phyloP scores from a whole-genome alignment of 2,888 invertebrate species.

The Globia sparganii region DNA sequence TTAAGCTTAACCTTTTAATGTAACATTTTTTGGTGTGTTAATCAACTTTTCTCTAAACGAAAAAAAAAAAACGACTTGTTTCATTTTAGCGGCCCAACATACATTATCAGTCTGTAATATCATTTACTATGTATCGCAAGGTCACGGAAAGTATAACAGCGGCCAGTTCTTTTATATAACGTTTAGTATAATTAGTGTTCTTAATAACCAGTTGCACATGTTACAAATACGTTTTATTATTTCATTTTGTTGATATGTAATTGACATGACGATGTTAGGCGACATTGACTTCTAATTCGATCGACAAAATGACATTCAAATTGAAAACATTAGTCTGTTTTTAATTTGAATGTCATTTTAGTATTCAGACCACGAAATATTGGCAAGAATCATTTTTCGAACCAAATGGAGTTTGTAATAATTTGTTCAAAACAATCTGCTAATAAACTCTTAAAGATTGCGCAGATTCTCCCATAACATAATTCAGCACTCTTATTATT shows the following conservation, averaged over 20 bases:
- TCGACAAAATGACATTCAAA: neutral
- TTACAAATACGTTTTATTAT: slow-evolving; percentile 27
- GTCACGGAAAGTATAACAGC: slow-evolving; percentile 72
- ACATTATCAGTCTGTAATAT: slow-evolving; percentile 58
- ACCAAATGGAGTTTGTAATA: neutral
- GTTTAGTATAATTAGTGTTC: slow-evolving; percentile 50
- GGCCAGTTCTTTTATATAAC: slow-evolving; percentile 58
- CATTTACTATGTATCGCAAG: slow-evolving; percentile 71
- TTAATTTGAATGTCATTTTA: slow-evolving; percentile 31
- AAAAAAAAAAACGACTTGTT: neutral
- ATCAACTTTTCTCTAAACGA: neutral
- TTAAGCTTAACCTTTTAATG: too few species aligned
- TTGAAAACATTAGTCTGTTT: neutral
- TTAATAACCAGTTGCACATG: slow-evolving; percentile 39
- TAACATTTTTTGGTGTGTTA: too few species aligned
- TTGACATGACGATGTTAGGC: slow-evolving; percentile 28
- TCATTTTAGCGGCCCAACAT: slow-evolving; percentile 67
- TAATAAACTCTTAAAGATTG: neutral
- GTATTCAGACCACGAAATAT: neutral
- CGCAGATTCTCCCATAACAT: neutral
- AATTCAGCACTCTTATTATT: neutral
- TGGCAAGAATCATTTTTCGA: neutral
- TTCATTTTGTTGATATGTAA: slow-evolving; percentile 21
- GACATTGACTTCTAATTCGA: slow-evolving; percentile 49
- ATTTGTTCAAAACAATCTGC: neutral